A percentile compares a stretch with the other conserved stretches of the same genome.
phyloP scores from a whole-genome alignment of 2,797 vertebrate genomes.

The Clarias platycephalus region DNA sequence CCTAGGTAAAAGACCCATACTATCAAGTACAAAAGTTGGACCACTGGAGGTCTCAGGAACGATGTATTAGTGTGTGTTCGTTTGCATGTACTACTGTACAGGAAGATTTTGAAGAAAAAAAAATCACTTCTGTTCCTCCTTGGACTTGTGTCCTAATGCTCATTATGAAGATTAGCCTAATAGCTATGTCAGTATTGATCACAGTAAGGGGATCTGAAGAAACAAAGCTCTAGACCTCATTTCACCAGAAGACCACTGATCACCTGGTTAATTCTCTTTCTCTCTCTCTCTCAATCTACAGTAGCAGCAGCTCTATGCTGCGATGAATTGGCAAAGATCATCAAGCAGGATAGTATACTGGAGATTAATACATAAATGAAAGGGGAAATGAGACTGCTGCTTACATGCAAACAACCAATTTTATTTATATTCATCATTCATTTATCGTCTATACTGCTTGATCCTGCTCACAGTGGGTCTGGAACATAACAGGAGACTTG shows the following conservation, averaged over 20 bases:
- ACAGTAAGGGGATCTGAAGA: constrained; percentile 60
- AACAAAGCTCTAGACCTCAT: constrained; percentile 32
- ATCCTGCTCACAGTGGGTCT: too few relatives aligned
- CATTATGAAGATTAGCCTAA: constrained; percentile 74
- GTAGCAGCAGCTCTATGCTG: neutral
- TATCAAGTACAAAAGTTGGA: neutral
- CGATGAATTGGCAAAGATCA: too few relatives aligned
- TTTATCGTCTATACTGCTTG: too few relatives aligned
- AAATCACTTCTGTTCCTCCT: constrained; percentile 64
- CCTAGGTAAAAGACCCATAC: neutral
- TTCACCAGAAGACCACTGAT: constrained; percentile 19
- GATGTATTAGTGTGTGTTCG: neutral
- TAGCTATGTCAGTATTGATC: constrained; percentile 76
- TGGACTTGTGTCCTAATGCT: constrained; percentile 64
- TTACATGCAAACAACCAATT: too few relatives aligned
- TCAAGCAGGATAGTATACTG: too few relatives aligned
- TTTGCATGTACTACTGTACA: neutral
- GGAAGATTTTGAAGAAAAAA: neutral
- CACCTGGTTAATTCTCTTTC: constrained; percentile 7
- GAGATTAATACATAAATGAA: too few relatives aligned
- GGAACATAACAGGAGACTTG: too few relatives aligned
- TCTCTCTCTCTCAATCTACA: neutral
- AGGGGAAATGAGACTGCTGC: too few relatives aligned
- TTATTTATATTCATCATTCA: too few relatives aligned
- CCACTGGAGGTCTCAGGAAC: neutral